Conservation (phyloP, 1,140 invertebrate species). For the Bombus difficillimus region DNA sequence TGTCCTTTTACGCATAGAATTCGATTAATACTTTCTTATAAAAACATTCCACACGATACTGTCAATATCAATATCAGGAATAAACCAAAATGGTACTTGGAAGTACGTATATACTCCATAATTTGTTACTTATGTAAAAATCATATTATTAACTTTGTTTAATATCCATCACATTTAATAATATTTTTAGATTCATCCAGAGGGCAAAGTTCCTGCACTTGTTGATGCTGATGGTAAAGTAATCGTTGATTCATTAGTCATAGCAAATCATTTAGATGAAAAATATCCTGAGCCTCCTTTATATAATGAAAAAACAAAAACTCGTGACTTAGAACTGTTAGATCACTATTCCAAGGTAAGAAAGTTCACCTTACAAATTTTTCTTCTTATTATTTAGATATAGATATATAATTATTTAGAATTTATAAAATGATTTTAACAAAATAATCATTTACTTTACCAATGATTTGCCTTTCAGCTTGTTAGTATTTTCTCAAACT, state of each 20-base stretch:
- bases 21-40: slow-evolving; percentile 83
- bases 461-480: slow-evolving; percentile 61
- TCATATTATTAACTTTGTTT: slow-evolving; percentile 6
- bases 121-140: slow-evolving; percentile 7
- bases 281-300: slow-evolving; percentile 81
- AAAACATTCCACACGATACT: slow-evolving; percentile 82
- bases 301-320: slow-evolving; percentile 80
- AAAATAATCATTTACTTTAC: neutral
- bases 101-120: slow-evolving; percentile 63
- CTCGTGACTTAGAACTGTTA: slow-evolving; percentile 82
- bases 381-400: too few species aligned
- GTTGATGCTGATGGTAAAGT: slow-evolving; percentile 80
- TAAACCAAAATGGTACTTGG: slow-evolving; percentile 86
- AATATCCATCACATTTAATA: neutral
- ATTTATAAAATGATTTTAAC: neutral
- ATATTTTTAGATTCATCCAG: slow-evolving; percentile 81
- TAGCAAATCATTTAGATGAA: slow-evolving; percentile 84
- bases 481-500: slow-evolving; percentile 64
- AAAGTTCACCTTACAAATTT: neutral
- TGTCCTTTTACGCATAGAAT: slow-evolving; percentile 85
- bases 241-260: slow-evolving; percentile 82
- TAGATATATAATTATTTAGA: neutral
- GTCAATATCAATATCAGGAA: slow-evolving; percentile 85
- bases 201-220: slow-evolving; percentile 84
- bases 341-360: slow-evolving; percentile 78